A percentile compares a stretch with the other conserved stretches of the same genome.
phyloP scores from a whole-genome alignment of 2,113 vertebrate species.

The Pelvicachromis taeniatus region DNA sequence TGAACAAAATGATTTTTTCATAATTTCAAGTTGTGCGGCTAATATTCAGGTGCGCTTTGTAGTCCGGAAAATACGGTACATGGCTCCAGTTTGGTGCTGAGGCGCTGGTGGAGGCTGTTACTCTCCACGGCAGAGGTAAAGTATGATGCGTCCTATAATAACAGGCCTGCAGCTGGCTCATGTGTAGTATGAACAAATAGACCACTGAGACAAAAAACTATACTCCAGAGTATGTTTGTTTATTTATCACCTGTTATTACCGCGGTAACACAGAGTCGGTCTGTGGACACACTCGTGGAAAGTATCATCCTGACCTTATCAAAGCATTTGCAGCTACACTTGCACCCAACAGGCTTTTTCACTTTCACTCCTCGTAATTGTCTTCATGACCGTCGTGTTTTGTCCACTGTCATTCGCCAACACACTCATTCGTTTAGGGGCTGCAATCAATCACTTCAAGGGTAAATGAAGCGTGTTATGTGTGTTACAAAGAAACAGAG shows the following conservation, averaged over 20 bases:
- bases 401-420: neutral
- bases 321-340: neutral
- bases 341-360: neutral
- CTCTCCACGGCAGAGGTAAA: neutral
- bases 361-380: conserved; percentile 35
- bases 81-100: neutral
- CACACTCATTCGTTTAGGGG: conserved; percentile 11
- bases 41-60: no score
- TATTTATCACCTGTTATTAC: neutral
- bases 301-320: neutral
- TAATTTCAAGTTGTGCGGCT: no score
- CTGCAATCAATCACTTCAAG: neutral
- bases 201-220: neutral
- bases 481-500: neutral
- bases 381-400: neutral
- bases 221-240: neutral
- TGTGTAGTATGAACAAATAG: neutral
- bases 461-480: neutral
- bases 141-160: neutral
- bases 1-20: no score
- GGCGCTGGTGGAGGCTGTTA: neutral
- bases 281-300: neutral
- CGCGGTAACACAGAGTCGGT: neutral
- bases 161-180: neutral
- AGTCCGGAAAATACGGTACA: no score